Base-by-base conservation (phyloP, 2,113 vertebrate species). In the Prionailurus viverrinus region DNA sequence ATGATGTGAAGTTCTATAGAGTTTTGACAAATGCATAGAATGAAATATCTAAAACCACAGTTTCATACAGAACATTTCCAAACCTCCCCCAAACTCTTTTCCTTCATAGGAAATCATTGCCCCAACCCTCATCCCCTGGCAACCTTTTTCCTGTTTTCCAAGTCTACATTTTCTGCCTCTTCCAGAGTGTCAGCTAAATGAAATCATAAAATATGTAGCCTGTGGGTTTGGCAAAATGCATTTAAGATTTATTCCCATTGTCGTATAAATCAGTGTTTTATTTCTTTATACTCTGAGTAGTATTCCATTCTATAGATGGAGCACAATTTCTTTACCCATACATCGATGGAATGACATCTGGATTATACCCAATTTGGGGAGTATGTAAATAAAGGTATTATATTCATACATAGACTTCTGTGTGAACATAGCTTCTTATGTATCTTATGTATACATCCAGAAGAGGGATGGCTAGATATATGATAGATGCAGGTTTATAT, bases 81-180 rank as follows among this genome's bases (percentile, higher is more conserved):
- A 27, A 7, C 14, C 1, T 10, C 10, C 65, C 31, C 31, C 15
- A 39, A 78, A 78, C 69, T 53, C 16, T 12, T 25, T 69, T 41
- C 31, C 33, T 94, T 16, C 53, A 7, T 82, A 68, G 29, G 13
- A 91, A 82, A 68, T 6, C 23, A 45, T 3, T 45, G 16, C 14
- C 4, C 0, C 0, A 33, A 7, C 2, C 48, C 10, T 5, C 21
- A 31, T 10, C 5, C 31, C 25, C 9, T 12, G 5, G 58, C 8
- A 58, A 89, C 15, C 23, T 58, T 18, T 79, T 53, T 3, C 83
- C 16, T 89, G 29, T 89, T 95, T 87, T 73, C 15, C 25, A 53
- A 68, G 16, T 51, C 48, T 68, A 41, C 31, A 73, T 7, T 18
- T 18, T 80, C 87, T 69, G 16, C 7, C 16, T 81, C 71, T 90